Evolutionary conservation across 1,140 invertebrate species (phyloP), one percentile per base, ranked within the genome.

Genomic region (Drosophila tsacasi): DNA sequence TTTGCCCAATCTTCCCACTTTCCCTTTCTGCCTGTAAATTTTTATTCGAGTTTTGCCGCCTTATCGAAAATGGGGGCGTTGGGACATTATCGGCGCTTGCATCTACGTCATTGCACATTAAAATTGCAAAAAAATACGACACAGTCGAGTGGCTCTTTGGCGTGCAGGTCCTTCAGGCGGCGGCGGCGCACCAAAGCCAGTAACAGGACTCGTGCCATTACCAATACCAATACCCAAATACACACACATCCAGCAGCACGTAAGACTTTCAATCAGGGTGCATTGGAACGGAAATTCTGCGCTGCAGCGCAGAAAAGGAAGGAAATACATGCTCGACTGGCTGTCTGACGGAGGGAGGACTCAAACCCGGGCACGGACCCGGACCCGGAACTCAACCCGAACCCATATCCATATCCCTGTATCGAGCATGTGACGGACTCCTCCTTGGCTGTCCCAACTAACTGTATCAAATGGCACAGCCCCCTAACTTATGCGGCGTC

Each of bases 281-380:
- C 85, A 89, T 81, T 90, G 84, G 77, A 89, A 89, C 78, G 84
- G 81, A 89, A 89, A 89, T 89, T 90, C 84, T 84, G 84, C 81
- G 81, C 84, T 89, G 85, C 84, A 90, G 84, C 81, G 84, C 85
- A 81, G 77, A 90, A 78, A 82, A 84, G 85, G 77, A 89, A 89
- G 84, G 84, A 89, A 89, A 75, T 73, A 81, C 69, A 89, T 79
- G 84, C 85, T 84, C 69, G 74, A 81, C 37, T 75, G 74, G 59
- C 54, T 79, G 76, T 60, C 40, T 75, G 73, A 83, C 19, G 55
- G 42, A 57, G n/a, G 35, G 44, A 49, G 54, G 35, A 23, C n/a
- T 12, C 49, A 6, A 8, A 23, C 44, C 6, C 12, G 10, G 15
- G 25, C 23, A 1, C 46, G 27, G 13, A 23, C 44, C 6, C 12